These are phyloP conservation scores for Pseudoatta argentina DNA, from an alignment of 1,140 invertebrate species.

Conservation along the genomic window DNA sequence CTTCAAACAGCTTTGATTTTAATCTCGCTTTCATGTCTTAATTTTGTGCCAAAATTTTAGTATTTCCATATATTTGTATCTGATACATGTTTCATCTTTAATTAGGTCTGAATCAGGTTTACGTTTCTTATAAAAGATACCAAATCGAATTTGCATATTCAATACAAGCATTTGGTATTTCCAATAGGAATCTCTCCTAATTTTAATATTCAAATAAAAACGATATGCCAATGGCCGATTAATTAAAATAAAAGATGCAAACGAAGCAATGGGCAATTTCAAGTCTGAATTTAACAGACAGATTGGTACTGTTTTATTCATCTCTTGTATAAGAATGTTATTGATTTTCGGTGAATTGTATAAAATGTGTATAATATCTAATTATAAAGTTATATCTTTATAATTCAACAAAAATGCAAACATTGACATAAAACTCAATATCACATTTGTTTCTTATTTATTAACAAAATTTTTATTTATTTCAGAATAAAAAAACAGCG, in stretches of 20 bases:
- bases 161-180: conserved; percentile 23
- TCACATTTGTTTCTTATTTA: not conserved
- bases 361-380: conserved; percentile 3
- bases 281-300: not conserved
- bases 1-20: conserved; percentile 2
- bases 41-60: not conserved
- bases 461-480: not conserved
- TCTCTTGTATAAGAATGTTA: not conserved
- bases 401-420: conserved; percentile 9
- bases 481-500: not conserved
- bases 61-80: not conserved
- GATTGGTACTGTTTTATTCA: conserved; percentile 17
- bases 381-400: not conserved
- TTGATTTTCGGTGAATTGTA: not conserved
- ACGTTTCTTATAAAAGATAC: not conserved
- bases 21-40: not conserved
- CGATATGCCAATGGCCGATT: conserved; percentile 27
- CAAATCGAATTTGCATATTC: conserved; percentile 54
- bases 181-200: conserved; percentile 1
- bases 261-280: not conserved
- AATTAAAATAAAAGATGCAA: conserved; percentile 32
- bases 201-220: conserved; percentile 51
- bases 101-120: conserved; percentile 17
- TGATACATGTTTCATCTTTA: conserved; percentile 10
- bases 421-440: not conserved